These are phyloP conservation scores for Mnemiopsis leidyi DNA, from an alignment of 37 sponge, comb jelly and placozoan species.

Conservation along the genomic window DNA sequence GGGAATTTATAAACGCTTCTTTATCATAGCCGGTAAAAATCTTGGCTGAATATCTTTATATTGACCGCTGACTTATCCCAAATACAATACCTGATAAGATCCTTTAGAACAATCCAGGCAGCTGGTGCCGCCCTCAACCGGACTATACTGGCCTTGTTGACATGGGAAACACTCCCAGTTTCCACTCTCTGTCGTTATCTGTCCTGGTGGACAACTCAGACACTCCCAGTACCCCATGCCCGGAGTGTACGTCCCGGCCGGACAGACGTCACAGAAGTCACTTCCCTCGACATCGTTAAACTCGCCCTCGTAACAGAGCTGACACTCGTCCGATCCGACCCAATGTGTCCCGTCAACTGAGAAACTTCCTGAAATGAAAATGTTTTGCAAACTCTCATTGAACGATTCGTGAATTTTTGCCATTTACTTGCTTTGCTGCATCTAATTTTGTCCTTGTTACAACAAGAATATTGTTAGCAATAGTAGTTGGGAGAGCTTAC, in stretches of 20 bases:
- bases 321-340: not conserved
- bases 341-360: not conserved
- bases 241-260: slow-evolving; percentile 14
- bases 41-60: too few species aligned
- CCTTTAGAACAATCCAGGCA: slow-evolving; percentile 4
- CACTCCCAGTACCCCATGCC: slow-evolving; percentile 29
- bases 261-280: not conserved
- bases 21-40: too few species aligned
- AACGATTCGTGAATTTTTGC: too few species aligned
- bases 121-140: not conserved
- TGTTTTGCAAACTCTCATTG: too few species aligned
- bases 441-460: too few species aligned
- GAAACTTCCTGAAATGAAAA: not conserved
- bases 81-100: not conserved
- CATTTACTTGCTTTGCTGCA: too few species aligned
- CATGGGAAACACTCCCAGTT: slow-evolving; percentile 9
- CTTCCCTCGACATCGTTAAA: not conserved
- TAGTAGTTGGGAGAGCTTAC: too few species aligned
- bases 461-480: too few species aligned
- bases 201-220: slow-evolving; percentile 3
- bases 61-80: too few species aligned
- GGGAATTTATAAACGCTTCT: too few species aligned
- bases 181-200: not conserved
- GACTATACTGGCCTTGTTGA: not conserved
- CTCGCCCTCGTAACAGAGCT: not conserved